Conservation (phyloP, 2,797 vertebrate species). For the Pagetopsis macropterus region DNA sequence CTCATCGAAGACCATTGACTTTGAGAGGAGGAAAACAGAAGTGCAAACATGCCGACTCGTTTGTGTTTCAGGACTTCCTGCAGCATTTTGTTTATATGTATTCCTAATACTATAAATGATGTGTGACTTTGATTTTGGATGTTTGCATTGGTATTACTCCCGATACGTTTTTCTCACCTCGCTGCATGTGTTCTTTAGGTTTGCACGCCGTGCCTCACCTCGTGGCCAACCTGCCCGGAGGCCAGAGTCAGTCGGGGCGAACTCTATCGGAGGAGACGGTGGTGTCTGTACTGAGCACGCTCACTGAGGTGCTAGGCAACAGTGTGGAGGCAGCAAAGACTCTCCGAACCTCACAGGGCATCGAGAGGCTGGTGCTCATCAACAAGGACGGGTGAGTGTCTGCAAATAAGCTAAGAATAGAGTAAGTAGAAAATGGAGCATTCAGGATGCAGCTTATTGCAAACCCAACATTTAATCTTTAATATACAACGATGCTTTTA, state of each 20-base stretch:
- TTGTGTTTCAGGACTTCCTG: no score
- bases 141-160: background rate
- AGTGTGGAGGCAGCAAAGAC: slow-evolving; percentile 95
- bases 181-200: slow-evolving; percentile 76
- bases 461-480: background rate
- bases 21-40: no score
- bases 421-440: background rate
- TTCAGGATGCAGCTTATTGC: background rate
- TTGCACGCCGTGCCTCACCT: slow-evolving; percentile 93
- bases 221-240: slow-evolving; percentile 90
- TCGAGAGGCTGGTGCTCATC: slow-evolving; percentile 96
- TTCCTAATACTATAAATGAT: background rate
- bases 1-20: no score
- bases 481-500: background rate
- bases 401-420: background rate
- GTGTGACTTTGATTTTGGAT: background rate
- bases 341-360: slow-evolving; percentile 91
- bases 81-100: background rate
- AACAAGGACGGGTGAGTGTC: slow-evolving; percentile 92
- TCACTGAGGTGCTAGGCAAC: slow-evolving; percentile 92
- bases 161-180: background rate
- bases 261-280: slow-evolving; percentile 92
- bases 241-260: slow-evolving; percentile 87
- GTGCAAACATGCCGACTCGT: no score
- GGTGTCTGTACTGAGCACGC: slow-evolving; percentile 93